A percentile compares a stretch with the other conserved stretches of the same genome.
phyloP scores from a whole-genome alignment of 2,888 invertebrate species.

The Cancer borealis region DNA sequence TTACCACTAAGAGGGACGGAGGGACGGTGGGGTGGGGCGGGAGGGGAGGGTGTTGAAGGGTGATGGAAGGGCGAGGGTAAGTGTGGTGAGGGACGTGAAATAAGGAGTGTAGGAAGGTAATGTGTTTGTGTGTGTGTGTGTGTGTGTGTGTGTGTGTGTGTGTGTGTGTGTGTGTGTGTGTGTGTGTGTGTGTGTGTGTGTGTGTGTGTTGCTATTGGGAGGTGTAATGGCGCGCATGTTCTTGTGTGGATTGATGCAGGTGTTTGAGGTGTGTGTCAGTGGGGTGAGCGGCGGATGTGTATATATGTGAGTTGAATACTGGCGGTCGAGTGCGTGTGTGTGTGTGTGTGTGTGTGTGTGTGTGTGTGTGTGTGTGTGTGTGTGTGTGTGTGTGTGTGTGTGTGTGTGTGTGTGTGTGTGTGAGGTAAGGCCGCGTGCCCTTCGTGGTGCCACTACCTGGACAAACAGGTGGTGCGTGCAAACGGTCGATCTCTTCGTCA shows the following conservation, averaged over 20 bases:
- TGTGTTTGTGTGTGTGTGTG: no score
- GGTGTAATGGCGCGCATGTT: background rate
- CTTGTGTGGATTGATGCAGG: background rate
- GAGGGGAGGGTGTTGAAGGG: no score
- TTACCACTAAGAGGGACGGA: background rate
- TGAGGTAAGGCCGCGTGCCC: no score
- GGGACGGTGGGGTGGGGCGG: no score
- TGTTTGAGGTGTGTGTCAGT: background rate
- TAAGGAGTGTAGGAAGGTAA: background rate
- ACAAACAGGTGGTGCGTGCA: background rate
- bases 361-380: background rate
- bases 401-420: background rate
- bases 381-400: background rate
- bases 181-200: background rate
- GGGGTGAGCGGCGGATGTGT: background rate
- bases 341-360: background rate
- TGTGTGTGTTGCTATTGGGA: no score
- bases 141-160: background rate
- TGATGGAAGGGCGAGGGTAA: no score
- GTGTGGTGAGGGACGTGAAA: background rate
- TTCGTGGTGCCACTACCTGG: background rate
- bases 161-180: background rate
- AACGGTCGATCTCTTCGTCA: background rate
- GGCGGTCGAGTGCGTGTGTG: background rate
- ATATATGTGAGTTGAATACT: no score